Conservation (phyloP, 2,113 vertebrate species). For the Gymnogyps californianus region DNA sequence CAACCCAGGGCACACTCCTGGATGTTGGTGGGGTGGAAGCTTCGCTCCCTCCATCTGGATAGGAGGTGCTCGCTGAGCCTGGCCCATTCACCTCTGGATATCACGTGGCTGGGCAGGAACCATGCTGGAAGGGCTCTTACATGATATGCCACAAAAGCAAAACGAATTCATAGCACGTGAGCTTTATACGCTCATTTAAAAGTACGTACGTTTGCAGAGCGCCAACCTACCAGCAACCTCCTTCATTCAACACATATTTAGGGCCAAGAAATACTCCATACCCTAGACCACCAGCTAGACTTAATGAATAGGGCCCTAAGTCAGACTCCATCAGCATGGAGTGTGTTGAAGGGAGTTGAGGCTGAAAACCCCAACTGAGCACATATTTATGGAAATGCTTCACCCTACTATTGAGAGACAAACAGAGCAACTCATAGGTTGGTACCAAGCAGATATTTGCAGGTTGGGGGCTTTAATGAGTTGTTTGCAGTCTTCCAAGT, state of each 20-base stretch:
- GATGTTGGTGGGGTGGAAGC: neutral
- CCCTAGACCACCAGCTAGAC: neutral
- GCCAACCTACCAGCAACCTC: neutral
- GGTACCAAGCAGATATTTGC: neutral
- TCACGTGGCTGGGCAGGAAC: neutral
- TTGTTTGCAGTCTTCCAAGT: neutral
- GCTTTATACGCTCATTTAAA: neutral
- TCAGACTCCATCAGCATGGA: neutral
- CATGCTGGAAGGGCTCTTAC: neutral
- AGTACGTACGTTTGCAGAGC: rapidly evolving
- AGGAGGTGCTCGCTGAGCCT: neutral
- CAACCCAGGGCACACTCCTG: neutral
- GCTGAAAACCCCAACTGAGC: neutral
- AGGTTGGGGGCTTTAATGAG: neutral
- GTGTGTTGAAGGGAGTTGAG: neutral
- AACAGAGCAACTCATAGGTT: neutral
- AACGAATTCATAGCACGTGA: neutral
- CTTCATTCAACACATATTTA: neutral
- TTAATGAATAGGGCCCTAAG: neutral
- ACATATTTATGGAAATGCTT: neutral
- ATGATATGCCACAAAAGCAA: neutral
- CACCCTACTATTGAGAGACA: neutral
- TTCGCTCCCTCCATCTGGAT: neutral
- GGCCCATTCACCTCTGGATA: neutral
- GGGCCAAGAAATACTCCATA: neutral